A percentile compares a stretch with the other conserved stretches of the same genome.
phyloP scores from a whole-genome alignment of 2,113 vertebrate species.

The Otocyon megalotis region DNA sequence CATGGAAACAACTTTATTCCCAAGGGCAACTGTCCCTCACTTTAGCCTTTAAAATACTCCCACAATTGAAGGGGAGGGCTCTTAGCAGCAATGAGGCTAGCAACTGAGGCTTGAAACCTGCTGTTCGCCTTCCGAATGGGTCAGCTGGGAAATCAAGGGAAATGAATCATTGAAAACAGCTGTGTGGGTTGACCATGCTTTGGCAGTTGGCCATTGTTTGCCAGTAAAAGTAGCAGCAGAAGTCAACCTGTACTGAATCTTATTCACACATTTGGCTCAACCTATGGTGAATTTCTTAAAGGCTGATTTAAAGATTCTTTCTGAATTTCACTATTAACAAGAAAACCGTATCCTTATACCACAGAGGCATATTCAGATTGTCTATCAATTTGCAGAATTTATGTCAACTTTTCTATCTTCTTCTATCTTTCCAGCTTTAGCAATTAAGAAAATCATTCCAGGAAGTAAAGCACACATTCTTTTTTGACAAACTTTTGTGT shows the following conservation, averaged over 20 bases:
- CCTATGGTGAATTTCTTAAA: background rate
- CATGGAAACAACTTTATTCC: background rate
- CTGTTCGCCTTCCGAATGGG: conserved; percentile 64
- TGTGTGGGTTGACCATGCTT: conserved; percentile 65
- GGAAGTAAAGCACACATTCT: background rate
- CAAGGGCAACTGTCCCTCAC: background rate
- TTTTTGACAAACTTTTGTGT: background rate
- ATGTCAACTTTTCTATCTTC: background rate
- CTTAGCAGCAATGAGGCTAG: conserved; percentile 9
- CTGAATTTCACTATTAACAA: background rate
- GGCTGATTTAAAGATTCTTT: background rate
- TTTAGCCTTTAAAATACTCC: conserved; percentile 6
- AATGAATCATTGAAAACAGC: conserved; percentile 84
- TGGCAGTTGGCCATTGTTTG: conserved; percentile 76
- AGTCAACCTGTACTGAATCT: background rate
- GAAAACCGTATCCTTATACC: background rate
- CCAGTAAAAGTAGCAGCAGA: conserved; percentile 75
- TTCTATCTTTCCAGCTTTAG: background rate
- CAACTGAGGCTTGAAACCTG: conserved; percentile 57
- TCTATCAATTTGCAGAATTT: background rate
- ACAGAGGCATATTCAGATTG: background rate
- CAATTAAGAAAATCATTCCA: background rate
- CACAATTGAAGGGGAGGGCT: conserved; percentile 22
- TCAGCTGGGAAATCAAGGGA: conserved; percentile 83
- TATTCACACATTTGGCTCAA: background rate